Base-by-base conservation (phyloP, 2,113 vertebrate species). In the Gallinago undulata region DNA sequence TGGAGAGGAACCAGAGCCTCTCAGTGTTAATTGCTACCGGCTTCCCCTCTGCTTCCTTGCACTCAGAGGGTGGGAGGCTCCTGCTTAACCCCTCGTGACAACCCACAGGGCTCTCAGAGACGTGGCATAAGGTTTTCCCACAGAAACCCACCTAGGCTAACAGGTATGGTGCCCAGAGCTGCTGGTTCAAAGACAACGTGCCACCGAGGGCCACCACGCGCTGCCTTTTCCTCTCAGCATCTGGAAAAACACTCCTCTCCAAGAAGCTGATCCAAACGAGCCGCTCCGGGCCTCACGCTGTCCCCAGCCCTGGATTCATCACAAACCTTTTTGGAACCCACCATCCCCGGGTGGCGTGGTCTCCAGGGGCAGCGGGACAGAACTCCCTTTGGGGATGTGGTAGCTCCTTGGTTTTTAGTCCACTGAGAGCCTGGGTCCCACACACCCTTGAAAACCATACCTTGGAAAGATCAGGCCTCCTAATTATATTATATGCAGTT, bases 321-420 rank as follows among this genome's bases (percentile, higher is more conserved):
- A 75, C 25, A 43, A 88, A 63, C 6, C 22, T 13, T 83, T 63
- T 47, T 7, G 11, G 21, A 83, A 85, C 39, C 37, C 63, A 11
- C 19, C 35, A 22, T 24, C 45, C 45, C 78, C 0, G 0, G 35
- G 31, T 30, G 73, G 5, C 0, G 2, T 9, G 14, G 22, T 33
- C 23, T 57, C 14, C 33, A 11, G 22, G 14, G 37, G 16, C 48
- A 91, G 67, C 31, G 67, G 35, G 27, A 62, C 9, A 48, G 27
- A 81, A 55, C 27, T 57, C 51, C 41, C 43, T 77, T 6, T 25
- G 14, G 28, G 45, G 10, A 51, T 17, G 41, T 6, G 28, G 41
- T 33, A 70, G 15, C 8, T 33, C 60, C 62, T 67, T 62, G 18
- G 10, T 22, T 48, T 60, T 75, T 3, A 10, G 14, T 5, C 30